These are phyloP conservation scores for Tragelaphus buxtoni DNA, from an alignment of 2,113 vertebrate genomes.

Conservation along the genomic window DNA sequence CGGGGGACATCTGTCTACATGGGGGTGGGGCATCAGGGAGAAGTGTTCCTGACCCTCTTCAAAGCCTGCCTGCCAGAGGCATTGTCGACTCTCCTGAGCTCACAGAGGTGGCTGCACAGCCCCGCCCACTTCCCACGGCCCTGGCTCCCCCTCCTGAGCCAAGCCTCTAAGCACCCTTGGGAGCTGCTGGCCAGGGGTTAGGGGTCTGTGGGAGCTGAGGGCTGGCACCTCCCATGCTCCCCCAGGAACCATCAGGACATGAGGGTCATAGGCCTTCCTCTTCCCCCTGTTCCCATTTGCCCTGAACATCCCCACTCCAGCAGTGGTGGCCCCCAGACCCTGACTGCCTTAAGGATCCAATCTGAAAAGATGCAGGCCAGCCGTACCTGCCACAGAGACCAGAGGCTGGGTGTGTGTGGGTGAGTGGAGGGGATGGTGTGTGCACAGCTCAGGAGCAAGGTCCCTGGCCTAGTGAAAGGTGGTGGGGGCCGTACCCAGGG, in stretches of 20 bases:
- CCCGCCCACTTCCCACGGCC: conserved; percentile 34
- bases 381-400: not conserved
- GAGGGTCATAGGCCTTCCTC: conserved; percentile 5
- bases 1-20: not conserved
- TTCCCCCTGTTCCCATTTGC: not conserved
- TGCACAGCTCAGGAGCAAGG: not conserved
- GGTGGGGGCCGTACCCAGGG: accelerated
- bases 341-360: not conserved
- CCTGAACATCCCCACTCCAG: not conserved
- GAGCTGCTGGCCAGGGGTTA: not conserved
- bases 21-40: not conserved
- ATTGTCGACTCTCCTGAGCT: conserved; percentile 55
- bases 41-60: not conserved
- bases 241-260: conserved; percentile 32
- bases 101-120: conserved; percentile 49
- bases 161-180: not conserved
- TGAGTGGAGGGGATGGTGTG: not conserved
- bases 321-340: not conserved
- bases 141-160: not conserved
- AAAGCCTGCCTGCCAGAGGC: not conserved
- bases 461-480: not conserved
- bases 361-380: conserved; percentile 31
- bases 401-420: conserved; percentile 1
- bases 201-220: not conserved
- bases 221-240: not conserved